Base-by-base conservation (phyloP, 2,888 invertebrate species). In the Melinaea menophilus region DNA sequence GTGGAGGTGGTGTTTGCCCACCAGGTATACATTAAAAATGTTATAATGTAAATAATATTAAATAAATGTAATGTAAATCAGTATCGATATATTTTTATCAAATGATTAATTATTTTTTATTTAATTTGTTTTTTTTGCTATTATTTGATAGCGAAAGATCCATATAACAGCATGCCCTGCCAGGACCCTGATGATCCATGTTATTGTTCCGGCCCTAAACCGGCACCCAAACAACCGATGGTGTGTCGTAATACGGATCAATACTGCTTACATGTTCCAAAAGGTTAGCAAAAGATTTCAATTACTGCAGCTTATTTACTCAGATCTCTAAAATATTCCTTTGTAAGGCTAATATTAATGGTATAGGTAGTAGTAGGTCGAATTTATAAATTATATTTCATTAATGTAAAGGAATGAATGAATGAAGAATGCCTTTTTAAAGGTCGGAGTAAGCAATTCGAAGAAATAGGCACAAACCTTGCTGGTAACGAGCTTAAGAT, bases 401-500 rank as follows among this genome's bases (percentile, higher is more conserved):
- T 58, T 54, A 64, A 71, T 67, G 69, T 68, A 71, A 75, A 76
- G 73, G 76, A 77, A 61, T 60, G 57, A 62, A 68, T 65, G 79
- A 72, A 22, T 22, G 22, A 81, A 81, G 80, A 77, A 75, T 71
- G 75, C 78, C 85, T 86, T 88, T 75, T 88, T 88, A 73, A 80
- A 90, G 90, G 89, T 88, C 86, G 80, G 79, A 84, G 75, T 79
- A 86, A 86, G 73, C 81, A 82, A 76, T 90, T 82, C 70, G 90
- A 90, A 81, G 90, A 90, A 76, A 85, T 90, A 82, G 89, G 88
- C 74, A 81, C 85, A 55, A 85, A 73, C 73, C 75, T 88, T 75
- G 79, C 78, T 73, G 90, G 86, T 72, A 89, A 89, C 75, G 90
- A 90, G 73, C 80, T 90, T 70, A 90, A 85, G 79, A 88, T 90